Conservation (phyloP, 2,113 vertebrate species). For the Psettodes erumei region DNA sequence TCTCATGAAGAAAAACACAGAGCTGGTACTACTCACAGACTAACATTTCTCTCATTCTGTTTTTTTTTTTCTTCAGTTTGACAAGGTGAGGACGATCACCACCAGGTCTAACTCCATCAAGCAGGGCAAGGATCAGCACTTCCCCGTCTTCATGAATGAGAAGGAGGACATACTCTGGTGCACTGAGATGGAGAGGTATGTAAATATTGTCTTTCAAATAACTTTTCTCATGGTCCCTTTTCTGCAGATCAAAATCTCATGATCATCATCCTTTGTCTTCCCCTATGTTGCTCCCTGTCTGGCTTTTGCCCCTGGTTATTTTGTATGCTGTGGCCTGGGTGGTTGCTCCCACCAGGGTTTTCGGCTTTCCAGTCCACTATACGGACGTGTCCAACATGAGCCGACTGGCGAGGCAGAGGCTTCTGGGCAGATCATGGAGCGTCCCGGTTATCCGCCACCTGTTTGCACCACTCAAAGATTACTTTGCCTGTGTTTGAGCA, state of each 20-base stretch:
- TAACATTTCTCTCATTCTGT: background rate
- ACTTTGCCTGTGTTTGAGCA: slow-evolving; percentile 94
- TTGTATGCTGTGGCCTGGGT: background rate
- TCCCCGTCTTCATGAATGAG: slow-evolving; percentile 98
- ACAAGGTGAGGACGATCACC: slow-evolving; percentile 97
- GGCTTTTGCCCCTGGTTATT: slow-evolving; percentile 6
- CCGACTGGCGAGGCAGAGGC: slow-evolving; percentile 96
- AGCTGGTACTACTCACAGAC: background rate
- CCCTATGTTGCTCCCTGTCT: slow-evolving; percentile 8
- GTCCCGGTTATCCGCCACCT: slow-evolving; percentile 99
- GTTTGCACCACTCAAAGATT: slow-evolving; percentile 98
- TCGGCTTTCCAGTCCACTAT: slow-evolving; percentile 98
- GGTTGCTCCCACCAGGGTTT: slow-evolving; percentile 81
- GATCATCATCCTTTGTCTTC: slow-evolving; percentile 9
- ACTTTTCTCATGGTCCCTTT: background rate
- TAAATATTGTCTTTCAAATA: background rate
- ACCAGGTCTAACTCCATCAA: slow-evolving; percentile 99
- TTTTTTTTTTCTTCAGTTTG: slow-evolving; percentile 85
- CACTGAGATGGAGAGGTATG: slow-evolving; percentile 98
- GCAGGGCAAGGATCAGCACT: slow-evolving; percentile 99
- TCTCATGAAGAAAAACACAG: background rate
- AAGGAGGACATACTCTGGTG: slow-evolving; percentile 99
- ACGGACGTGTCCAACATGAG: slow-evolving; percentile 99
- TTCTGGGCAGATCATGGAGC: slow-evolving; percentile 97
- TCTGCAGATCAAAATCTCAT: slow-evolving; percentile 20